A percentile compares a stretch with the other conserved stretches of the same genome.
These are phyloP conservation scores for Hartigia nigra DNA, from an alignment of 2,888 invertebrate species.

Conservation along the genomic window DNA sequence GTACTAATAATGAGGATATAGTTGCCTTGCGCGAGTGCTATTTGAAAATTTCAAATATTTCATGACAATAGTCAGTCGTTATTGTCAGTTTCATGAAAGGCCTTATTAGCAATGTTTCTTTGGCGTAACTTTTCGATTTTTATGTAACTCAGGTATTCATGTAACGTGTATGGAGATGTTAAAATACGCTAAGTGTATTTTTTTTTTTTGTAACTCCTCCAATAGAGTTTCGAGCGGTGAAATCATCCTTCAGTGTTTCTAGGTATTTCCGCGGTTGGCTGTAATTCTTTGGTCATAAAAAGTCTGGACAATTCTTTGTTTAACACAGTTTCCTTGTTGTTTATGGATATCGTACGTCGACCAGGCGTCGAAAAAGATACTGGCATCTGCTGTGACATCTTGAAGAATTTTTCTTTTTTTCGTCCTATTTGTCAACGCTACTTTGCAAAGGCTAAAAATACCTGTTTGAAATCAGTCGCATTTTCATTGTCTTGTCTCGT, in stretches of 20 bases:
- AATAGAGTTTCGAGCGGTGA: not conserved
- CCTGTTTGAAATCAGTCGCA: not conserved
- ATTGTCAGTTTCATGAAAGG: not conserved
- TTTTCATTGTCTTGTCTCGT: not conserved
- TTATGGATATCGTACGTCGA: not conserved
- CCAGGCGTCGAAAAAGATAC: not conserved
- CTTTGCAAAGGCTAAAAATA: not conserved
- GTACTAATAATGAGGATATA: not conserved
- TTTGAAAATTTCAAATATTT: not conserved
- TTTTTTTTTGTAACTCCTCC: not conserved
- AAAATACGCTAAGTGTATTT: not conserved
- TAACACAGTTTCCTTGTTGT: not conserved
- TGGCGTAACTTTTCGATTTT: not conserved
- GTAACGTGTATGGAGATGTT: not conserved
- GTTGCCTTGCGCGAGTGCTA: not conserved
- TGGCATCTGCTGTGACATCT: not conserved
- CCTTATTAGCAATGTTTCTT: not conserved
- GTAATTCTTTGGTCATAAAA: not conserved
- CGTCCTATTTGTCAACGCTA: not conserved
- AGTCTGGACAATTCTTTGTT: not conserved
- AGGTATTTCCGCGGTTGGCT: not conserved
- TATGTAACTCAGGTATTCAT: not conserved
- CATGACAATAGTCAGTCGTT: not conserved
- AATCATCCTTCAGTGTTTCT: not conserved
- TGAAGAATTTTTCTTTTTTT: not conserved